Percentiles rank a stretch among this genome's conserved stretches.
Evolutionary conservation across 2,888 invertebrate genomes (phyloP).

Genomic region (Anoncus sp.): DNA sequence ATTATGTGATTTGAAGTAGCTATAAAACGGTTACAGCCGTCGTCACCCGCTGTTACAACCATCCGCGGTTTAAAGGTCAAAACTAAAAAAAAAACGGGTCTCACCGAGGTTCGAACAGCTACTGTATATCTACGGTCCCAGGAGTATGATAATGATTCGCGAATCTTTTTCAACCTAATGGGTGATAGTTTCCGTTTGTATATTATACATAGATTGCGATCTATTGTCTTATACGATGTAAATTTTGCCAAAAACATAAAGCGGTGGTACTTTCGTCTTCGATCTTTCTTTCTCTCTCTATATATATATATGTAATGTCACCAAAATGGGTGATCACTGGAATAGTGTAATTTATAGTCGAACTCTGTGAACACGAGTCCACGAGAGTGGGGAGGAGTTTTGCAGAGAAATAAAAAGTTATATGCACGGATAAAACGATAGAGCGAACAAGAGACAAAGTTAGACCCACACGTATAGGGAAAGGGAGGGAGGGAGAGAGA

Average conservation of each 20-base stretch:
- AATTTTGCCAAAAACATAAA: neutral
- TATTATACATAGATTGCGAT: neutral
- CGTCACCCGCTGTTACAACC: too few species aligned
- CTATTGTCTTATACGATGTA: neutral
- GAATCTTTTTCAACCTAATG: neutral
- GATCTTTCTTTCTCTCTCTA: neutral
- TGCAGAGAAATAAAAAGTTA: slow-evolving; percentile 11
- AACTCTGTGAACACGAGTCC: slow-evolving; percentile 15
- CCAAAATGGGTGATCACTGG: neutral
- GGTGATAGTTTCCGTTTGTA: neutral
- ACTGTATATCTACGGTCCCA: neutral
- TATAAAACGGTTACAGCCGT: too few species aligned
- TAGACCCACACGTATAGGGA: neutral
- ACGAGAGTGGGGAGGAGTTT: slow-evolving; percentile 16
- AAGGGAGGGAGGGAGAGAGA: neutral
- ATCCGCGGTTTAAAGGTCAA: too few species aligned
- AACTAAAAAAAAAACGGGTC: neutral
- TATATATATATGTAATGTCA: neutral
- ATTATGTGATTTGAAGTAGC: too few species aligned
- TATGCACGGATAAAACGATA: slow-evolving; percentile 19
- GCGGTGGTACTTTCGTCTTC: neutral
- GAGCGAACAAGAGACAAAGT: slow-evolving; percentile 34
- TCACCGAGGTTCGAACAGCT: neutral
- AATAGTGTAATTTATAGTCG: slow-evolving; percentile 31
- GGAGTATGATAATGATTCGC: neutral